phyloP scores from a whole-genome alignment of 2,797 vertebrate species.

The Hypotaenidia okinawae region DNA sequence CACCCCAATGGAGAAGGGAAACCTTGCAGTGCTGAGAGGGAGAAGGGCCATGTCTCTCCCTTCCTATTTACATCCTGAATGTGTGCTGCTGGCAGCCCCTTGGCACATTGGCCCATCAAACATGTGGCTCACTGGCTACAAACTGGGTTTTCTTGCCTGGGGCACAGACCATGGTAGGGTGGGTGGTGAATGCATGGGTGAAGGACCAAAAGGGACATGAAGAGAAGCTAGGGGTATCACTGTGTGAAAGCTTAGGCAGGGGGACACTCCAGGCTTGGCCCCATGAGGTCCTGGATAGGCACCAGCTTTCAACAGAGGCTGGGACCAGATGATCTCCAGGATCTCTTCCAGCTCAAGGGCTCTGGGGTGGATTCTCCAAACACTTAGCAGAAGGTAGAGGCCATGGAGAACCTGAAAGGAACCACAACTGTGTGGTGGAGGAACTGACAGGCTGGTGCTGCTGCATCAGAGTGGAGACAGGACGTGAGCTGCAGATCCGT shows the following conservation, averaged over 20 bases:
- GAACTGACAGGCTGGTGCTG: background rate
- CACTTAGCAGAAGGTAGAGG: background rate
- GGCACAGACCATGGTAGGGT: too few relatives aligned
- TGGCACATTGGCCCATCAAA: background rate
- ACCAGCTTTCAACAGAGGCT: background rate
- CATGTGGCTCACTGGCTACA: rapidly evolving
- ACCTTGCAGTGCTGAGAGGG: background rate
- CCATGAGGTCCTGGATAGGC: background rate
- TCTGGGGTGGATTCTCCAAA: background rate
- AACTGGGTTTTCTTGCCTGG: background rate
- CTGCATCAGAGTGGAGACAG: background rate
- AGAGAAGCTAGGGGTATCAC: background rate
- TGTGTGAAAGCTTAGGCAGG: background rate
- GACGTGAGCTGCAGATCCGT: background rate
- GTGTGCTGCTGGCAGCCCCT: background rate
- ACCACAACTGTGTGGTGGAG: background rate
- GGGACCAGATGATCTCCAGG: background rate
- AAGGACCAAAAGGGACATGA: background rate
- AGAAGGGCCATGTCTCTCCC: background rate
- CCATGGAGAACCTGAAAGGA: background rate
- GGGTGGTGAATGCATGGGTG: background rate
- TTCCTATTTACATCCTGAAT: background rate
- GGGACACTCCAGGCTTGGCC: background rate
- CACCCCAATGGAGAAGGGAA: background rate
- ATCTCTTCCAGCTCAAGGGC: background rate